A percentile compares a stretch with the other conserved stretches of the same genome.
Evolutionary conservation across 1,140 invertebrate genomes (phyloP).

Genomic region (Psix sp.): DNA sequence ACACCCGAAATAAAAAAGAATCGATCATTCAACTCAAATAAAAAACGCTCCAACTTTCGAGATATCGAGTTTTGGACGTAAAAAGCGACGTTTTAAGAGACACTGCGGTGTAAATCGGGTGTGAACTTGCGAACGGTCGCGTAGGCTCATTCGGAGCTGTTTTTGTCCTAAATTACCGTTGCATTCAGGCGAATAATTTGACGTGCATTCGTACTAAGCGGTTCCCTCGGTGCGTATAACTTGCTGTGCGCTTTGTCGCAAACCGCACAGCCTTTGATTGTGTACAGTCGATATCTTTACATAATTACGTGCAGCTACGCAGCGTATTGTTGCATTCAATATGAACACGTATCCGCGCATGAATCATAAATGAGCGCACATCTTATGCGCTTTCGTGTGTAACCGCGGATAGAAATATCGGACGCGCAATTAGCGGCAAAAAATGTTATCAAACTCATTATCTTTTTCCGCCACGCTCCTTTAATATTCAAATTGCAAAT

Average conservation of each 20-base stretch:
- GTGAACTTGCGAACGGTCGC: too few species aligned
- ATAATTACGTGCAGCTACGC: conserved; percentile 40
- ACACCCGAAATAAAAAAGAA: too few species aligned
- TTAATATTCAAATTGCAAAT: conserved; percentile 7
- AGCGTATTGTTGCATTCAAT: conserved; percentile 34
- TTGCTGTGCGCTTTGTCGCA: conserved; percentile 23
- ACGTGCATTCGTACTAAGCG: conserved; percentile 19
- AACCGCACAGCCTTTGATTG: conserved; percentile 47
- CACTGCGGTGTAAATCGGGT: too few species aligned
- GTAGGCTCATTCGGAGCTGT: too few species aligned
- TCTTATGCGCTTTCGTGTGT: conserved; percentile 23
- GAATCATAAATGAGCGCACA: conserved; percentile 31
- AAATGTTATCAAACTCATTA: conserved; percentile 8
- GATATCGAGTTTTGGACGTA: too few species aligned
- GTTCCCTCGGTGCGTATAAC: conserved; percentile 23
- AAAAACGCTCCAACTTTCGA: too few species aligned
- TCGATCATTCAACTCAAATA: too few species aligned
- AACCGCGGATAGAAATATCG: conserved; percentile 13
- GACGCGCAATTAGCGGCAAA: conserved; percentile 2
- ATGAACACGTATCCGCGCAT: conserved; percentile 27
- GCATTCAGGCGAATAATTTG: conserved; percentile 22
- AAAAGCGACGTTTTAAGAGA: too few species aligned
- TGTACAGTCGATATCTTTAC: conserved; percentile 45
- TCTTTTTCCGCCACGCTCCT: not conserved
- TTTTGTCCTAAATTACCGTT: conserved; percentile 16